Conservation (phyloP, 2,113 vertebrate genomes). For the Bambusicola thoracicus region DNA sequence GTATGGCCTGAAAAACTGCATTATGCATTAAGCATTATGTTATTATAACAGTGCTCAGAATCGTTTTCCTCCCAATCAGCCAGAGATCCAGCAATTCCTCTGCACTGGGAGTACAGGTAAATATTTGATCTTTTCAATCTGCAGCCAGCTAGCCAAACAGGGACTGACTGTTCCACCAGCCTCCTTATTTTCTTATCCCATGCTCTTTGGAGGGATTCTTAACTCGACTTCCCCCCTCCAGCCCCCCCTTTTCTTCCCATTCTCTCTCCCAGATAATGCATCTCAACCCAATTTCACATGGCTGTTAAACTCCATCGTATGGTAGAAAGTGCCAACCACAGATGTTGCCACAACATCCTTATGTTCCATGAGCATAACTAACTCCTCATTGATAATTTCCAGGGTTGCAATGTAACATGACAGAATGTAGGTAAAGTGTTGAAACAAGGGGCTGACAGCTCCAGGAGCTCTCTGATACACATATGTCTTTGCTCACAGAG, state of each 20-base stretch:
- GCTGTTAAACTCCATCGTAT: not conserved
- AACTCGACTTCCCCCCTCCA: conserved; percentile 35
- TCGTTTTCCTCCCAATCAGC: conserved; percentile 34
- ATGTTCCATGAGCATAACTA: not conserved
- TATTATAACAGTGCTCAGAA: conserved; percentile 27
- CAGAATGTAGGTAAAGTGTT: not conserved
- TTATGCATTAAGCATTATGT: conserved; percentile 52
- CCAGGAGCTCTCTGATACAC: not conserved
- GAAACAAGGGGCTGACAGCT: not conserved
- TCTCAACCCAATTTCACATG: not conserved
- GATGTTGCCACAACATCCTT: not conserved
- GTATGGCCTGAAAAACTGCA: not conserved
- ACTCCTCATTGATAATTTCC: not conserved
- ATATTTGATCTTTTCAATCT: conserved; percentile 64
- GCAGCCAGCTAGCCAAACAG: conserved; percentile 39
- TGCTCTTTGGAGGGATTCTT: conserved; percentile 43
- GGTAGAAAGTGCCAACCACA: not conserved
- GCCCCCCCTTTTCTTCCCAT: not conserved
- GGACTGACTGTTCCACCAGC: conserved; percentile 42
- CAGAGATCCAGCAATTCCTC: conserved; percentile 38
- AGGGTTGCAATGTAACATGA: not conserved
- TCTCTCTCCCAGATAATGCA: not conserved
- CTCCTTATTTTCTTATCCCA: conserved; percentile 59
- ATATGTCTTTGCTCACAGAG: not conserved
- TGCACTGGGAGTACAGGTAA: conserved; percentile 43